These are phyloP conservation scores for Chionoecetes opilio DNA, from an alignment of 1,140 invertebrate genomes.

Conservation along the genomic window DNA sequence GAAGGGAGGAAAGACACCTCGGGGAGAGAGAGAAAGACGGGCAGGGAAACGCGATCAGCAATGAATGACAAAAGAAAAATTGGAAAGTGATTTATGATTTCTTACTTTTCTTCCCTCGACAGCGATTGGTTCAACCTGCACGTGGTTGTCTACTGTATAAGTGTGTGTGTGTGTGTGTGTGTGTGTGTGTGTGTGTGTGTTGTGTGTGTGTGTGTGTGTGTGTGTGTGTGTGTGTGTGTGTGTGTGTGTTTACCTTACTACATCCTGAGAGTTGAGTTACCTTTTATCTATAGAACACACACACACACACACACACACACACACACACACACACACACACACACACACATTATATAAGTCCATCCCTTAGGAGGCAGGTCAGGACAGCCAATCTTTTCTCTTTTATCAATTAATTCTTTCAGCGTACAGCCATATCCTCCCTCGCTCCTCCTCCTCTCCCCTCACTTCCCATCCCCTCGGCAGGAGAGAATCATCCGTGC, in stretches of 20 bases:
- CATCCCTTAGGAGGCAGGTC: neutral
- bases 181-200: neutral
- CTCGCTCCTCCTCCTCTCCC: neutral
- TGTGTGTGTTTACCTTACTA: too few relatives aligned
- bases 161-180: neutral
- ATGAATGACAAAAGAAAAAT: constrained; percentile 31
- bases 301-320: constrained; percentile 16
- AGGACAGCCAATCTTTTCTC: neutral
- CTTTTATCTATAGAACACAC: neutral
- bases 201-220: neutral
- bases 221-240: neutral
- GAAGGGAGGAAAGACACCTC: neutral
- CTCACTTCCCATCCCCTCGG: neutral
- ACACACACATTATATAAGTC: neutral
- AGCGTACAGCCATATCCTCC: constrained; percentile 4
- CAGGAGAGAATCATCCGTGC: neutral
- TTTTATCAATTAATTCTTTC: constrained; percentile 23
- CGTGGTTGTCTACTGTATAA: neutral
- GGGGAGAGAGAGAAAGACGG: neutral
- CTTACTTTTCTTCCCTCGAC: neutral
- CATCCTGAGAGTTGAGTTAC: neutral
- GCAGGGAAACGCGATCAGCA: neutral
- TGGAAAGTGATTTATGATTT: constrained; percentile 11
- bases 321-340: constrained; percentile 43
- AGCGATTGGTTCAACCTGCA: neutral